Conservation (phyloP, 1,140 invertebrate genomes). For the Caligus rogercresseyi region DNA sequence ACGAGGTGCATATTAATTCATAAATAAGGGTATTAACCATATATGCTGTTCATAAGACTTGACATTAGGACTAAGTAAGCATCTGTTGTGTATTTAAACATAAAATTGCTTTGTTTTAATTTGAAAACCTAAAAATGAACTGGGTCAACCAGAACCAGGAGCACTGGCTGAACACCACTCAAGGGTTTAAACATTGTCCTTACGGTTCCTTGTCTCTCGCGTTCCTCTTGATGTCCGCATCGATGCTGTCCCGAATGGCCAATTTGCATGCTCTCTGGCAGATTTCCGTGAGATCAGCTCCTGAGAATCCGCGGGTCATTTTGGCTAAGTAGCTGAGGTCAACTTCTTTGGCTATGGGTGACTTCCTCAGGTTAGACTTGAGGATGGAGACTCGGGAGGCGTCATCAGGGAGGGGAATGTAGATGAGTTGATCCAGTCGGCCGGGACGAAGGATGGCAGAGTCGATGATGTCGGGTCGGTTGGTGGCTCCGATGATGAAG, state of each 20-base stretch:
- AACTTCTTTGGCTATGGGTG: conserved; percentile 84
- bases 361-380: conserved; percentile 86
- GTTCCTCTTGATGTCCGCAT: conserved; percentile 81
- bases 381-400: conserved; percentile 90
- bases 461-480: conserved; percentile 90
- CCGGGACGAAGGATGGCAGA: conserved; percentile 94
- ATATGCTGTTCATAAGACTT: too few relatives aligned
- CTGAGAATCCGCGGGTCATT: conserved; percentile 90
- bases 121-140: too few relatives aligned
- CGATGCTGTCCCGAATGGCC: conserved; percentile 93
- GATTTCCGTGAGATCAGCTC: conserved; percentile 97
- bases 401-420: conserved; percentile 97
- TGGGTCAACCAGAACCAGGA: too few relatives aligned
- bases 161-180: too few relatives aligned
- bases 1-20: too few relatives aligned
- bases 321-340: conserved; percentile 87
- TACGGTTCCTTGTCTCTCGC: conserved; percentile 39
- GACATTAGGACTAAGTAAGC: too few relatives aligned
- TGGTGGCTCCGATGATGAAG: conserved; percentile 97
- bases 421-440: conserved; percentile 94
- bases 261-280: conserved; percentile 98
- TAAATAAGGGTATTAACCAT: too few relatives aligned
- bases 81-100: too few relatives aligned
- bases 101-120: too few relatives aligned
- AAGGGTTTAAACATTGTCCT: too few relatives aligned